Evolutionary conservation across 1,140 invertebrate species (phyloP).

Genomic region (Drosophila novamexicana): DNA sequence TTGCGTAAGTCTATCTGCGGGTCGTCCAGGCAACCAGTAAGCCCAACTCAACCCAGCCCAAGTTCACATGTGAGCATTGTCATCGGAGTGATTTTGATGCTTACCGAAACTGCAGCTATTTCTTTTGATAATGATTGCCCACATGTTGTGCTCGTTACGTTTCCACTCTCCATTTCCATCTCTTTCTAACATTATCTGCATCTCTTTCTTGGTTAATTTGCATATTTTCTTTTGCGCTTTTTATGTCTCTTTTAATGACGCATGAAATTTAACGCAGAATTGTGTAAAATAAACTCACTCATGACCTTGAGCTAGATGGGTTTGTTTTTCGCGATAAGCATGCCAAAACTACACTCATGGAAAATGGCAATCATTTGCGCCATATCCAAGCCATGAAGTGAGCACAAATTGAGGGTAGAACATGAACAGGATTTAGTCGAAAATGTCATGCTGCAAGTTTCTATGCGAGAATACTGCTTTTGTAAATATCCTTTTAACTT

Average conservation of each 20-base stretch:
- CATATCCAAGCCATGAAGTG: not conserved
- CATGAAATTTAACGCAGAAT: slow-evolving; percentile 64
- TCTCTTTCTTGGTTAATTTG: slow-evolving; percentile 38
- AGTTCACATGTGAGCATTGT: slow-evolving; percentile 17
- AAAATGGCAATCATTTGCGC: not conserved
- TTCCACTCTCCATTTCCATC: not conserved
- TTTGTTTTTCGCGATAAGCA: slow-evolving; percentile 6
- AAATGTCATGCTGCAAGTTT: not conserved
- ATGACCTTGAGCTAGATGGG: slow-evolving; percentile 59
- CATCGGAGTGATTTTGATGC: slow-evolving; percentile 52
- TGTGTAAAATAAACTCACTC: slow-evolving; percentile 32
- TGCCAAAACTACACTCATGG: slow-evolving; percentile 18
- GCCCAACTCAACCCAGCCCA: slow-evolving; percentile 1
- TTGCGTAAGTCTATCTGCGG: slow-evolving; percentile 59
- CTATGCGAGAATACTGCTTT: no score
- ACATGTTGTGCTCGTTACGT: slow-evolving; percentile 21
- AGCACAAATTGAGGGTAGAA: not conserved
- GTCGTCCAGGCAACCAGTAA: slow-evolving; percentile 50
- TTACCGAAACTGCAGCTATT: slow-evolving; percentile 25
- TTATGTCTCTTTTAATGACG: slow-evolving; percentile 70
- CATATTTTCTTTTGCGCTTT: slow-evolving; percentile 45
- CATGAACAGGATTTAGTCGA: not conserved
- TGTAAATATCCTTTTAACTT: no score
- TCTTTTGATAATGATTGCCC: slow-evolving; percentile 59
- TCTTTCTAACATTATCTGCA: not conserved